phyloP scores from a whole-genome alignment of 2,888 invertebrate species.

The Allacma fusca region DNA sequence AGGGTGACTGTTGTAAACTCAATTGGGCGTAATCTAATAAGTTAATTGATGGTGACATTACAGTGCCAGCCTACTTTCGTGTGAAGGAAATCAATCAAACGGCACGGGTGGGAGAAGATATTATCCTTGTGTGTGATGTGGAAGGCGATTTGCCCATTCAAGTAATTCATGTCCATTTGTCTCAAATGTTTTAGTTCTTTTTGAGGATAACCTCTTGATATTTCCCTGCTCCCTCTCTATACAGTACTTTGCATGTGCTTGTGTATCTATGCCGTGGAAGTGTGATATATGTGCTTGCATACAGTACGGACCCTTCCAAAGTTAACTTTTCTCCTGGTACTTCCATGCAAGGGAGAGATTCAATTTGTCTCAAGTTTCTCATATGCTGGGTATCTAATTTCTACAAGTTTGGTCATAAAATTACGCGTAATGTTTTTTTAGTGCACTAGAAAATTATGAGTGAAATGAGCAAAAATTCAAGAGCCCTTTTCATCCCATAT shows the following conservation, averaged over 20 bases:
- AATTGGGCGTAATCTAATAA: neutral
- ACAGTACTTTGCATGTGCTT: too few species aligned
- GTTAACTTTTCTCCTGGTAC: too few species aligned
- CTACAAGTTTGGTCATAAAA: too few species aligned
- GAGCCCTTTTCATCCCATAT: neutral
- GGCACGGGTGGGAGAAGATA: constrained; percentile 64
- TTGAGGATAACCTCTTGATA: neutral
- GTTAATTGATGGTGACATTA: constrained; percentile 15
- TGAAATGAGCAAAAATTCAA: neutral
- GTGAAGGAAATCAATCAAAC: constrained; percentile 63
- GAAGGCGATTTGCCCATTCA: constrained; percentile 66
- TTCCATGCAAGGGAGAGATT: too few species aligned
- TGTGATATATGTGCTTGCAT: too few species aligned
- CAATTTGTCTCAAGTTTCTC: too few species aligned
- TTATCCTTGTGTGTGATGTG: constrained; percentile 65
- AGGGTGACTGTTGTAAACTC: too few species aligned
- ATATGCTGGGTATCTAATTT: neutral
- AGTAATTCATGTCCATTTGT: constrained; percentile 55
- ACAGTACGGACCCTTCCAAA: too few species aligned
- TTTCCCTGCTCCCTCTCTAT: neutral
- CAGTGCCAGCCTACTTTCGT: constrained; percentile 62
- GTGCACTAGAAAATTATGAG: too few species aligned
- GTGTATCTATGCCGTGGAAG: too few species aligned
- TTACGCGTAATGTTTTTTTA: too few species aligned
- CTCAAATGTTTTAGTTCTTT: neutral